These are phyloP conservation scores for Paracanthobrama guichenoti DNA, from an alignment of 2,113 vertebrate species.

Conservation along the genomic window DNA sequence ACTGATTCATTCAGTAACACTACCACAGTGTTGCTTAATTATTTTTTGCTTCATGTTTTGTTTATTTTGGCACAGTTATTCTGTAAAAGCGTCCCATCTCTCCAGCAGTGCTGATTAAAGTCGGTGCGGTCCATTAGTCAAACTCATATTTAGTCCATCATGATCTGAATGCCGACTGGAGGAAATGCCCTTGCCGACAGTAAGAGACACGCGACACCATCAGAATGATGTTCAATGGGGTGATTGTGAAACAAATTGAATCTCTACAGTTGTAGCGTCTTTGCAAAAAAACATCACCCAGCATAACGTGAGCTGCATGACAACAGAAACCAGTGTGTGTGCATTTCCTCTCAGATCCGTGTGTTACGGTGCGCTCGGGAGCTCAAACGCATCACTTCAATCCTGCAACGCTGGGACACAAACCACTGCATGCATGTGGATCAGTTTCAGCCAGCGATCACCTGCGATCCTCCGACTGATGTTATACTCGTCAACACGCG, in stretches of 20 bases:
- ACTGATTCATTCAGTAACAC: not conserved
- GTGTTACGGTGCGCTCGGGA: too few species aligned
- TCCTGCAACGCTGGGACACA: not conserved
- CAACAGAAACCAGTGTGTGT: not conserved
- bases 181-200: not conserved
- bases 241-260: not conserved
- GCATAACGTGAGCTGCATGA: not conserved
- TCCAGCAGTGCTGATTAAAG: not conserved
- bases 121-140: not conserved
- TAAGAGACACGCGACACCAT: not conserved
- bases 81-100: too few species aligned
- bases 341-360: not conserved
- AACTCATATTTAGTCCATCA: not conserved
- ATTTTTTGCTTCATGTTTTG: too few species aligned
- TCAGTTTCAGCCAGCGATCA: slow-evolving; percentile 27
- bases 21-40: too few species aligned
- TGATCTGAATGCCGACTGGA: not conserved
- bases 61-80: too few species aligned
- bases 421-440: not conserved
- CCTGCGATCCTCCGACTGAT: slow-evolving; percentile 14
- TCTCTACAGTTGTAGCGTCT: not conserved
- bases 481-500: not conserved
- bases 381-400: not conserved
- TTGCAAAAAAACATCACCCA: too few species aligned
- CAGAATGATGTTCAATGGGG: not conserved